These are phyloP conservation scores for Bergia sp. DNA, from an alignment of 92 coral and sea anemone species.

Conservation along the genomic window DNA sequence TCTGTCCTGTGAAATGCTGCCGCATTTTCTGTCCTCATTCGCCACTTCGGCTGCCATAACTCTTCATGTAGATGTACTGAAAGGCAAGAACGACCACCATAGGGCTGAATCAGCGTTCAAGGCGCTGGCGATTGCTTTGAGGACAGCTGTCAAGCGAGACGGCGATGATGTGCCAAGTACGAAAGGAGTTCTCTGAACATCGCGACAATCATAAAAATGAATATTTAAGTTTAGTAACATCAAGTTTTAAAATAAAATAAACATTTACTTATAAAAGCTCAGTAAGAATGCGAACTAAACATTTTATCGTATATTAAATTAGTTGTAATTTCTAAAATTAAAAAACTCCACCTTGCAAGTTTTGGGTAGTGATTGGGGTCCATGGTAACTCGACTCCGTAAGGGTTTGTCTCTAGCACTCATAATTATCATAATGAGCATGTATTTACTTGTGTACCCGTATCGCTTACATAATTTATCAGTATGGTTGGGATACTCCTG, in stretches of 20 bases:
- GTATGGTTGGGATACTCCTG: not conserved
- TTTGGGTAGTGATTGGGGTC: too few relatives aligned
- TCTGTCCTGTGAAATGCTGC: constrained; percentile 57
- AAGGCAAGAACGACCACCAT: constrained; percentile 66
- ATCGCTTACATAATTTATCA: not conserved
- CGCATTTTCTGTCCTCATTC: constrained; percentile 57
- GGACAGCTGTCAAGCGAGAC: constrained; percentile 57
- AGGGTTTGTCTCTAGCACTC: not conserved
- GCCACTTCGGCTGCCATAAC: constrained; percentile 63
- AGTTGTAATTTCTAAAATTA: too few relatives aligned
- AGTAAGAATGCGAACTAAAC: too few relatives aligned
- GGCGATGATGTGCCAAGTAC: constrained; percentile 63
- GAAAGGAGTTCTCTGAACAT: constrained; percentile 54
- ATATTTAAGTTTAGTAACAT: not conserved
- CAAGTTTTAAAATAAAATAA: too few relatives aligned
- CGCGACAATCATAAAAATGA: not conserved
- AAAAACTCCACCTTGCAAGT: too few relatives aligned
- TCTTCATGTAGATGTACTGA: constrained; percentile 60
- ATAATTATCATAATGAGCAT: not conserved
- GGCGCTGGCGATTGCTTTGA: constrained; percentile 58
- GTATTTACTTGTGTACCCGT: not conserved
- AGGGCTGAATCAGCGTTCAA: constrained; percentile 61
- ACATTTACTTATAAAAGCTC: too few relatives aligned
- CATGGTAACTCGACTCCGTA: too few relatives aligned
- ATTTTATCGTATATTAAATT: too few relatives aligned